A percentile compares a stretch with the other conserved stretches of the same genome.
phyloP scores from a whole-genome alignment of 2,888 invertebrate species.

The Pterobdella sp. region DNA sequence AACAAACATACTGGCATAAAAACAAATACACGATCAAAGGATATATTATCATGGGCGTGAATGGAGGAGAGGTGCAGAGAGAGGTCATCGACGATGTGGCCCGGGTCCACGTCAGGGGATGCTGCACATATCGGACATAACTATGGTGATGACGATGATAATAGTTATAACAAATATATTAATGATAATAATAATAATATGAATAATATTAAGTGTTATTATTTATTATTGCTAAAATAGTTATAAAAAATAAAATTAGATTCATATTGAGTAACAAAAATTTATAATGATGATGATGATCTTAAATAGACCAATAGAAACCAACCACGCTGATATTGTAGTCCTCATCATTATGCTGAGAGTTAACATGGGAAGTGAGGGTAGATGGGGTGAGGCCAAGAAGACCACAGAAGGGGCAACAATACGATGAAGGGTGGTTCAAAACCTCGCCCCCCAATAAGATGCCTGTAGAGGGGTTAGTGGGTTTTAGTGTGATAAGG shows the following conservation, averaged over 20 bases:
- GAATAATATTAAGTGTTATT: not conserved
- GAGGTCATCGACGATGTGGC: constrained; percentile 94
- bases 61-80: constrained; percentile 88
- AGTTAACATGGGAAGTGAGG: constrained; percentile 63
- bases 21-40: constrained; percentile 40
- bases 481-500: not conserved
- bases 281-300: not conserved
- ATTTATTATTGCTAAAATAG: not conserved
- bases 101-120: constrained; percentile 90
- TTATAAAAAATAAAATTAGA: not conserved
- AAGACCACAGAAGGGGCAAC: constrained; percentile 92
- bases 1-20: not conserved
- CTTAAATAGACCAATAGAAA: constrained; percentile 31
- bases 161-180: not conserved
- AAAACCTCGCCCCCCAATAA: constrained; percentile 91
- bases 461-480: constrained; percentile 62
- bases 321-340: constrained; percentile 73
- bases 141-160: constrained; percentile 53
- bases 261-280: not conserved
- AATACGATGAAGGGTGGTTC: constrained; percentile 89
- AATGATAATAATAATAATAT: not conserved
- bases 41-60: constrained; percentile 73
- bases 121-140: constrained; percentile 96
- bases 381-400: constrained; percentile 90
- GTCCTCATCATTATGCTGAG: constrained; percentile 82